Base-by-base conservation (phyloP, 1,140 invertebrate species). In the Batillaria attramentaria region DNA sequence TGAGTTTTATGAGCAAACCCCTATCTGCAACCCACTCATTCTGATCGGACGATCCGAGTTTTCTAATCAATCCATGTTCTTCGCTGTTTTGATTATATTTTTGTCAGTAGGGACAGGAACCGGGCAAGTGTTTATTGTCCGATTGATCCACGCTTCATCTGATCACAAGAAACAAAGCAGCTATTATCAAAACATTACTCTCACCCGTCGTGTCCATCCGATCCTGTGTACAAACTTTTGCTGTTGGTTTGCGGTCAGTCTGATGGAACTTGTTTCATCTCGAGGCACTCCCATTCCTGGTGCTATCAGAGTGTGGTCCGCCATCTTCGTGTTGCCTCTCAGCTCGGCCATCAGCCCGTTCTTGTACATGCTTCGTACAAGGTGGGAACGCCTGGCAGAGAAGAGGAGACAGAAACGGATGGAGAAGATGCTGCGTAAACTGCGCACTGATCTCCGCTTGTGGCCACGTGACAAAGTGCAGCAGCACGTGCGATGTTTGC, bases 281-380 rank as follows among this genome's bases (percentile, higher is more conserved):
- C 42, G n/a, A 41, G 85, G 82, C 1, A 20, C 65, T 13, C 50
- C 66, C 20, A 81, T 86, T 20, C 74, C 78, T 33, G 79, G 79
- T 1, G 83, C 82, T 46, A 78, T 84, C n/a, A 83, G 81, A 37
- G 81, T 82, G 0, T 84, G 80, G 80, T 57, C 77, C 0, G 81
- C 82, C 3, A 80, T 86, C 1, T 84, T 86, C 54, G 77, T 84
- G 35, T 62, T 84, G 35, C 83, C 85, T 1, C 50, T 82, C 10
- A 86, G 84, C 42, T 83, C 81, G 0, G 83, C 85, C 18, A 35
- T 86, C 10, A 84, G 84, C 24, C 85, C 85, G 0, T 80, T n/a
- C n/a, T n/a, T n/a, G n/a, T n/a, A n/a, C n/a, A n/a, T n/a, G n/a
- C n/a, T n/a, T n/a, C n/a, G n/a, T n/a, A n/a, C n/a, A n/a, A n/a